Evolutionary conservation across 2,113 vertebrate genomes (phyloP).

Genomic region (Myrmophylax atrothorax): DNA sequence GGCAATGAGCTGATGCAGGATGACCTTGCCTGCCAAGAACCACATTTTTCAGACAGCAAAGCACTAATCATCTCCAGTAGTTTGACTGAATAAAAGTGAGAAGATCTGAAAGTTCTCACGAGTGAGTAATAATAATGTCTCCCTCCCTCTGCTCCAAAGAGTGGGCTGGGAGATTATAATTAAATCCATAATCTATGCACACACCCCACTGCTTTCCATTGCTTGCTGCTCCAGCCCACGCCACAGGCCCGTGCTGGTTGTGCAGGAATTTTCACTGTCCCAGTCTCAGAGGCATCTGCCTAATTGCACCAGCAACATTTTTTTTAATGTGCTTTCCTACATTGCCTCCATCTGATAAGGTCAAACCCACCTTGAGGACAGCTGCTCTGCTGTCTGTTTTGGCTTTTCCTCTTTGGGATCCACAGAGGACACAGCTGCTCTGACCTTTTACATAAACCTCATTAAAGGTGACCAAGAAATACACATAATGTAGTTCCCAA

Average conservation of each 20-base stretch:
- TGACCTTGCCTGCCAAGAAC: background rate
- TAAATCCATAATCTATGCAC: background rate
- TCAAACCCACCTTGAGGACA: constrained; percentile 55
- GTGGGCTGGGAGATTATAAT: background rate
- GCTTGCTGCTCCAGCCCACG: background rate
- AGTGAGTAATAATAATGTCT: background rate
- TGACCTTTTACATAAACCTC: constrained; percentile 18
- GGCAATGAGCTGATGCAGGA: background rate
- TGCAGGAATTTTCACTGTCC: background rate
- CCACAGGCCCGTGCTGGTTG: background rate
- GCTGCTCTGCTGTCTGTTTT: background rate
- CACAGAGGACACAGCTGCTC: background rate
- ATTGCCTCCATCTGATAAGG: constrained; percentile 4
- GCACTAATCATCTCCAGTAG: background rate
- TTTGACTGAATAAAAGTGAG: background rate
- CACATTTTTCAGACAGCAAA: background rate
- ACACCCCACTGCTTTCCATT: background rate
- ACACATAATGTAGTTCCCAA: background rate
- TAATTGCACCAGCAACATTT: background rate
- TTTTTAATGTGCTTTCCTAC: background rate
- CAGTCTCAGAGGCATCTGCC: background rate
- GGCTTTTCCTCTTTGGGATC: background rate
- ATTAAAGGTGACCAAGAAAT: background rate
- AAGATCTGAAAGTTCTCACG: background rate
- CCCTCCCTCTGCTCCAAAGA: background rate